Percentiles rank a stretch among this genome's conserved stretches.
These are phyloP conservation scores for Caenorhabditis inopinata DNA, from an alignment of 1,140 invertebrate genomes.

Conservation along the genomic window DNA sequence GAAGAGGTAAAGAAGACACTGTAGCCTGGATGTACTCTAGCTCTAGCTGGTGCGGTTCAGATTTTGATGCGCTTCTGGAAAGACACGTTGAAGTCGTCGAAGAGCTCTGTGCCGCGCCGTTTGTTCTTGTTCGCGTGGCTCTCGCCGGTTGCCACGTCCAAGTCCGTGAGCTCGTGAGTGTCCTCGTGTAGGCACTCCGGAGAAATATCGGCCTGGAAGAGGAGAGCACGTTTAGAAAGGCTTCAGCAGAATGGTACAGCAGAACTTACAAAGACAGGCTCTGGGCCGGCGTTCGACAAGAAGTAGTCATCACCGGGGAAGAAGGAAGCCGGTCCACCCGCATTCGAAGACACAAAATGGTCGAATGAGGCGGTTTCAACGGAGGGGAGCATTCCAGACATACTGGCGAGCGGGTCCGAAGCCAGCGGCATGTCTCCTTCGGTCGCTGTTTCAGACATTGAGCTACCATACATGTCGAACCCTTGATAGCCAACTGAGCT, in stretches of 20 bases:
- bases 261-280: conserved; percentile 6
- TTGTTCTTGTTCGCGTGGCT: conserved; percentile 1
- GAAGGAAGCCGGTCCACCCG: neutral
- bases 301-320: conserved; percentile 7
- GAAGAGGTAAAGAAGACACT: neutral
- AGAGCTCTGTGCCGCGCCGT: neutral
- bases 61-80: conserved; percentile 28
- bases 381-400: neutral
- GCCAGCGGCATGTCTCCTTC: neutral
- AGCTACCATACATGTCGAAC: neutral
- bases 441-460: conserved; percentile 9
- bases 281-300: neutral
- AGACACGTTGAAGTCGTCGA: neutral
- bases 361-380: neutral
- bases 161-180: conserved; percentile 7
- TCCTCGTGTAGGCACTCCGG: neutral
- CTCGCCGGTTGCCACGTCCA: conserved; percentile 12
- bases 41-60: neutral
- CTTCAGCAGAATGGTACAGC: too few relatives aligned
- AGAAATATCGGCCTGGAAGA: neutral
- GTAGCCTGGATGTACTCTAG: neutral
- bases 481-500: neutral
- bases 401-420: neutral
- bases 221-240: too few relatives aligned
- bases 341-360: neutral